A percentile compares a stretch with the other conserved stretches of the same genome.
Evolutionary conservation across 2,888 invertebrate species (phyloP).

Genomic region (Acleris cristana): DNA sequence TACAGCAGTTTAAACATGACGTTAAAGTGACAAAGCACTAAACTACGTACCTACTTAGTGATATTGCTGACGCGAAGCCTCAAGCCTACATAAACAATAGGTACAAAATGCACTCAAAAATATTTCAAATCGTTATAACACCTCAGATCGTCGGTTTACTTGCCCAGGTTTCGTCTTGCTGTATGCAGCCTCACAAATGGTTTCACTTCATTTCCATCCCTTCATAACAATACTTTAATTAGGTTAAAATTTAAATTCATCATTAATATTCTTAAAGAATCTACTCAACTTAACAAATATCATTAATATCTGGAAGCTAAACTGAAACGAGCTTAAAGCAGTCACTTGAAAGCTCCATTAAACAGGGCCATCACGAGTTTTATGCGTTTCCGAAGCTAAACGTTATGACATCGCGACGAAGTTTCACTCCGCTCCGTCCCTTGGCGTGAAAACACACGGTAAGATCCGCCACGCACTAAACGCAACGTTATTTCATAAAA

Average conservation of each 20-base stretch:
- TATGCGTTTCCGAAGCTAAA: slow-evolving; percentile 44
- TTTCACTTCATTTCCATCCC: background rate
- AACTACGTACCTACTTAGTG: too few relatives aligned
- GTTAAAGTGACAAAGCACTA: too few relatives aligned
- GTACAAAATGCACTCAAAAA: too few relatives aligned
- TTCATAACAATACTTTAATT: too few relatives aligned
- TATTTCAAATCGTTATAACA: too few relatives aligned
- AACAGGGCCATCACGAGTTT: slow-evolving; percentile 40
- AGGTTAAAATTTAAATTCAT: too few relatives aligned
- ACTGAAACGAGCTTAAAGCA: slow-evolving; percentile 36
- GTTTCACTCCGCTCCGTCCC: slow-evolving; percentile 39
- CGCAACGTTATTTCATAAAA: background rate
- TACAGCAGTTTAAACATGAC: too few relatives aligned
- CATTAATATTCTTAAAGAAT: slow-evolving; percentile 2
- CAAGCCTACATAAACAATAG: too few relatives aligned
- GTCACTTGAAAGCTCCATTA: slow-evolving; percentile 40
- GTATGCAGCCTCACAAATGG: too few relatives aligned
- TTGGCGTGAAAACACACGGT: slow-evolving; percentile 21
- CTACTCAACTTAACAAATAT: slow-evolving; percentile 25
- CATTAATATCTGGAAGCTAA: slow-evolving; percentile 28
- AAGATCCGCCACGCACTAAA: background rate
- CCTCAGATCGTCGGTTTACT: too few relatives aligned
- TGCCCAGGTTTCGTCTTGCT: too few relatives aligned
- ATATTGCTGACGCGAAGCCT: too few relatives aligned
- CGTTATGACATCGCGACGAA: slow-evolving; percentile 51